Percentiles rank a stretch among this genome's conserved stretches.
These are phyloP conservation scores for Ciconia nigra DNA, from an alignment of 2,797 vertebrate genomes.

Conservation along the genomic window DNA sequence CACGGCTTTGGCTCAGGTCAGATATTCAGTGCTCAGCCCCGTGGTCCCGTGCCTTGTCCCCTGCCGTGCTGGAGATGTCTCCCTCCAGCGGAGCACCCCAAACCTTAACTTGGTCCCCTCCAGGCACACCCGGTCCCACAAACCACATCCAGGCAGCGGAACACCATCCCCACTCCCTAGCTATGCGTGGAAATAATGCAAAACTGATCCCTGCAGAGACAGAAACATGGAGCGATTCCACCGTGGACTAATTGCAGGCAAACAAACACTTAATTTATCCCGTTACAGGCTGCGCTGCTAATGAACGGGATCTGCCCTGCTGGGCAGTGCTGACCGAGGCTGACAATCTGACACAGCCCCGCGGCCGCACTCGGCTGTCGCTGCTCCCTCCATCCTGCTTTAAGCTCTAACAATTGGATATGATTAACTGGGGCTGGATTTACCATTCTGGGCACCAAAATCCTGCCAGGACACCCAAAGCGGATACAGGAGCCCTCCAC, in stretches of 20 bases:
- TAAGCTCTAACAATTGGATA: background rate
- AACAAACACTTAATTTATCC: background rate
- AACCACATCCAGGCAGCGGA: background rate
- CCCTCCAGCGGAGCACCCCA: background rate
- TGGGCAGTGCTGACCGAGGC: accelerated
- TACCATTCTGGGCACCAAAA: slow-evolving; percentile 2
- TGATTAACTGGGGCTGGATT: background rate
- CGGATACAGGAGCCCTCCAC: background rate
- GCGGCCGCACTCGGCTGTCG: accelerated
- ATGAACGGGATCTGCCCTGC: background rate
- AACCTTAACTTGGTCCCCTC: background rate
- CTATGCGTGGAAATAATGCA: background rate
- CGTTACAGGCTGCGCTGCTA: accelerated
- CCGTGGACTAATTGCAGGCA: background rate
- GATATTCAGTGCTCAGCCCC: background rate
- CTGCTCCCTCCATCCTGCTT: background rate
- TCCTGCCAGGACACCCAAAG: background rate
- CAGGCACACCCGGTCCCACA: background rate
- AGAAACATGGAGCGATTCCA: background rate
- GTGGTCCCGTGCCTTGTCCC: background rate
- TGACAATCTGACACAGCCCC: background rate
- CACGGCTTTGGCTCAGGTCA: background rate
- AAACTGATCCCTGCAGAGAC: background rate
- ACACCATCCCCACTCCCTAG: background rate
- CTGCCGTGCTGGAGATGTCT: background rate